Evolutionary conservation across 1,140 invertebrate species (phyloP), one percentile per base, ranked within the genome.

Genomic region (Zaprionus lachaisei): DNA sequence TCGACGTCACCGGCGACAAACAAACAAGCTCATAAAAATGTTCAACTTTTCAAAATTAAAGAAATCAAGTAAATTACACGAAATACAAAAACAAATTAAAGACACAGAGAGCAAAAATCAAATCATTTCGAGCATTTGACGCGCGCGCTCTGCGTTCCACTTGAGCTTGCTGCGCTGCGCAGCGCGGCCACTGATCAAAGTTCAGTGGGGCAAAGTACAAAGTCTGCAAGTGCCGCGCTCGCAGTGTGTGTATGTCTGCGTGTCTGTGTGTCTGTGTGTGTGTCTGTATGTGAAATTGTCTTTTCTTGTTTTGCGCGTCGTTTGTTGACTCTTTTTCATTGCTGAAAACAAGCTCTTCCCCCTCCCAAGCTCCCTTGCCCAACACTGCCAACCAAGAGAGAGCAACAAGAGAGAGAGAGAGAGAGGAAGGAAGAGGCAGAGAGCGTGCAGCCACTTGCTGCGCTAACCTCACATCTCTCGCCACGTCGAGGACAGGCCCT

Each of bases 181-280:
- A 41, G 26, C 31, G 51, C 54, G 69, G 34, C 44, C 54, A 64
- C 77, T 73, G 82, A 81, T 78, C 91, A 90, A 92, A 92, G 91
- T 92, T 91, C 91, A 92, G 77, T 81, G 84, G 87, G 83, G 71
- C 91, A 92, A 84, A 81, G 91, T 92, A 76, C 91, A 92, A 92
- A 92, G 91, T 93, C 90, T 90, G 80, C 86, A 85, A 71, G 51
- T 79, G 81, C 75, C 76, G 70, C 60, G 80, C 77, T 72, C 67
- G 56, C 56, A 22, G 28, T 38, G 55, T 34, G 31, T 12, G 24
- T 58, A 4, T 17, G 26, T 7, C 0, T 28, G 5, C 1, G n/a
- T 63, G 22, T 38, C 54, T 2, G n/a, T 34, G 44, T 34, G 26
- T 55, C 44, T 71, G 51, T 51, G n/a, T 11, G 15, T 31, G 26